Evolutionary conservation across 1,140 invertebrate genomes (phyloP).

Genomic region (Drosophila watanabei): DNA sequence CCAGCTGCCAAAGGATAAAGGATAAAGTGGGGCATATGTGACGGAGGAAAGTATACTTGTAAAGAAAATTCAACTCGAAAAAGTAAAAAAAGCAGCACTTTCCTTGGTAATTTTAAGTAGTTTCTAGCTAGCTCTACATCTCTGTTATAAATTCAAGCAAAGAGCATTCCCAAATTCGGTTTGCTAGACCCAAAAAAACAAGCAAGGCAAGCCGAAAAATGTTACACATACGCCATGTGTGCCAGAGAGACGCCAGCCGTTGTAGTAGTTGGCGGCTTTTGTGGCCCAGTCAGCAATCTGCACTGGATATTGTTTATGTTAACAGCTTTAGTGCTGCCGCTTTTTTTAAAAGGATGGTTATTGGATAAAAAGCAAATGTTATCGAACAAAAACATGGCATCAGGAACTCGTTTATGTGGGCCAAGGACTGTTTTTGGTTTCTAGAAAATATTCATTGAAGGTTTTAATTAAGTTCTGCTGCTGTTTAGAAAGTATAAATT

Average conservation of each 20-base stretch:
- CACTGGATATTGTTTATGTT: conserved; percentile 51
- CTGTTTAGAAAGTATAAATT: not conserved
- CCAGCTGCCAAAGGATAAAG: not conserved
- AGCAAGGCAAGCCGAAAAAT: conserved; percentile 49
- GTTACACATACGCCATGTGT: conserved; percentile 72
- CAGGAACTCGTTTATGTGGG: no score
- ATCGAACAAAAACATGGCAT: not conserved
- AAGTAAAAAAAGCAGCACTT: not conserved
- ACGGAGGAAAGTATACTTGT: not conserved
- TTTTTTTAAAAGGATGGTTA: conserved; percentile 2
- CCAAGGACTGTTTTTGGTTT: not conserved
- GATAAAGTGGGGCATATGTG: not conserved
- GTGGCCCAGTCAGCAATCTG: conserved; percentile 48
- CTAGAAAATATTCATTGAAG: not conserved
- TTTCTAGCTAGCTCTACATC: no score
- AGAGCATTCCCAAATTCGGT: not conserved
- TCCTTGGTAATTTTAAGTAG: not conserved
- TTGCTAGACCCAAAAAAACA: conserved; percentile 6
- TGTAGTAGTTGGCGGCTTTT: conserved; percentile 30
- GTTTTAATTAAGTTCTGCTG: not conserved
- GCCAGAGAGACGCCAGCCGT: conserved; percentile 12
- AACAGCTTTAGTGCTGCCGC: conserved; percentile 23
- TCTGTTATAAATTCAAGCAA: not conserved
- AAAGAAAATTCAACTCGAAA: not conserved
- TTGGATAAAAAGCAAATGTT: not conserved